Conservation (phyloP, 1,140 invertebrate genomes). For the Gryllus bimaculatus region DNA sequence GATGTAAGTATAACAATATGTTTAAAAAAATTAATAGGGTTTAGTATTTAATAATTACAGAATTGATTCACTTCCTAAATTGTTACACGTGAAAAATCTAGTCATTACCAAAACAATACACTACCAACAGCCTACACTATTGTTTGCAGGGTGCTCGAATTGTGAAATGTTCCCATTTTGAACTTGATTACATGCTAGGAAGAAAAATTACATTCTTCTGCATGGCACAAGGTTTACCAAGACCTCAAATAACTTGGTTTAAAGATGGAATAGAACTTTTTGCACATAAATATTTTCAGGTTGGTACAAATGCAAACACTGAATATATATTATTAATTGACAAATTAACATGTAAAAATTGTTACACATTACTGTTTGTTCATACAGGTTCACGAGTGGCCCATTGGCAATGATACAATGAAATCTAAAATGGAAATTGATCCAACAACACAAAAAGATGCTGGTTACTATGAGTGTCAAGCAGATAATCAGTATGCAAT, state of each 20-base stretch:
- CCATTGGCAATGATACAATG: conserved; percentile 35
- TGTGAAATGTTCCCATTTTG: conserved; percentile 47
- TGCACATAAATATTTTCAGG: conserved; percentile 45
- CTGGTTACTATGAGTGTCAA: conserved; percentile 62
- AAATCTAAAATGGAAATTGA: conserved; percentile 51
- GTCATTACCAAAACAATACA: not conserved
- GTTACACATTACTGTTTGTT: not conserved
- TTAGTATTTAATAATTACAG: not conserved
- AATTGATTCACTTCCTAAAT: too few species aligned
- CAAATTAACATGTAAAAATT: not conserved
- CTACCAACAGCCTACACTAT: not conserved
- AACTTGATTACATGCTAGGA: conserved; percentile 48
- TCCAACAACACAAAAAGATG: conserved; percentile 48
- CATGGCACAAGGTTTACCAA: conserved; percentile 42
- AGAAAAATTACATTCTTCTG: conserved; percentile 50
- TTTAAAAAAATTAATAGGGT: not conserved
- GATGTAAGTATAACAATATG: conserved; percentile 44
- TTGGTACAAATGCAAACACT: conserved; percentile 20
- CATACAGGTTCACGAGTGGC: conserved; percentile 42
- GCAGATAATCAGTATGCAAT: conserved; percentile 69
- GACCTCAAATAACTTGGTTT: conserved; percentile 46
- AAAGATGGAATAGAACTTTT: conserved; percentile 50
- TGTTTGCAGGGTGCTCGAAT: conserved; percentile 43
- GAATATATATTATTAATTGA: not conserved
- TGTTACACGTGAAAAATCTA: not conserved